Evolutionary conservation across 2,888 invertebrate species (phyloP), one percentile per base, ranked within the genome.

Genomic region (Cephus spinipes): DNA sequence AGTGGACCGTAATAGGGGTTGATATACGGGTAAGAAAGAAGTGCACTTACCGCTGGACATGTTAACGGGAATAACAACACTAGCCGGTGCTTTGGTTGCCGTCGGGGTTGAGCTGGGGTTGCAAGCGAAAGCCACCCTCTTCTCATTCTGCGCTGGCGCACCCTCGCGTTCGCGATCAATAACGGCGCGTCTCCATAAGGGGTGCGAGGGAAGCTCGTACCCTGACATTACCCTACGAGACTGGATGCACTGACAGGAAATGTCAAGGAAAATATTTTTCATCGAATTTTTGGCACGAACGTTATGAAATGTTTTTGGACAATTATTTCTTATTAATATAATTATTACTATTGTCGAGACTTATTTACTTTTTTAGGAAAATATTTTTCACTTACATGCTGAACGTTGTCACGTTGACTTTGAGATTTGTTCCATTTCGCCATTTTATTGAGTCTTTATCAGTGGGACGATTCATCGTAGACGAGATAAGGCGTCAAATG

Each of bases 1-100:
- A 23, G 15, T 23, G 55, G 9, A 55, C 2, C 23, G 9, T 55
- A 23, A 55, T 23, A 6, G 23, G 55, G 55, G 9, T 55, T 55
- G 23, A 55, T 55, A 23, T 55, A 55, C 9, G 55, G 23, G 55
- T 23, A 55, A 55, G 55, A 23, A 55, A 55, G 55, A 68, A n/a
- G 76, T 77, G 76, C 76, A 89, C 89, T 86, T 87, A 89, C 89
- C 89, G 87, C 88, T 85, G 79, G 89, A 89, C 89, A 89, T 89
- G 76, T 83, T 85, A 80, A 81, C 81, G 83, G 85, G 80, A 81
- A 77, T 40, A 82, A 85, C 81, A 83, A 85, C 83, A 85, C 83
- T 83, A 81, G 79, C 85, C 85, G 84, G 71, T 31, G 31, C 31
- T 31, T 71, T 32, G 31, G 55, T 55, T 40, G 69, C 68, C 76